These are phyloP conservation scores for Myzus persicae DNA, from an alignment of 1,140 invertebrate species.

Conservation along the genomic window DNA sequence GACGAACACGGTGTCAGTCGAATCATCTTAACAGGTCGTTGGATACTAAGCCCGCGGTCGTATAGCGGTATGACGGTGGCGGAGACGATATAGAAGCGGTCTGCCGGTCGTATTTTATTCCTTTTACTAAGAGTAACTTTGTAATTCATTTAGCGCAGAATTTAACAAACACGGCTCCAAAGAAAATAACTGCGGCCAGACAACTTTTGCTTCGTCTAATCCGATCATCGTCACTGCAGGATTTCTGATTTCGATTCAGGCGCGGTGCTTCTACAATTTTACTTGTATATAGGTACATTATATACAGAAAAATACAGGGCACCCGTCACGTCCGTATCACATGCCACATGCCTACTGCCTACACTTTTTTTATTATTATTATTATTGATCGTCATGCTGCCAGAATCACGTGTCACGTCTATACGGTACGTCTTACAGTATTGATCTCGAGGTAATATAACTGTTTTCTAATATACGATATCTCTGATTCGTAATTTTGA, in stretches of 20 bases:
- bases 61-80: neutral
- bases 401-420: neutral
- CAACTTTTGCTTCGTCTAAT: neutral
- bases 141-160: conserved; percentile 1
- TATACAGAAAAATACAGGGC: neutral
- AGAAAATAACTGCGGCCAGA: neutral
- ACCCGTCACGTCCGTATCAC: neutral
- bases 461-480: neutral
- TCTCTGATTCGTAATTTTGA: neutral
- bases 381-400: neutral
- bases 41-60: neutral
- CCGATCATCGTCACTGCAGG: neutral
- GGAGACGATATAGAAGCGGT: neutral
- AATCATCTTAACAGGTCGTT: neutral
- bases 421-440: neutral
- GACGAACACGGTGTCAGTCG: neutral
- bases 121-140: neutral
- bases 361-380: neutral
- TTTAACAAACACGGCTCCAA: neutral
- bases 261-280: neutral
- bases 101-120: neutral
- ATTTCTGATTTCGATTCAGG: neutral
- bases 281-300: neutral
- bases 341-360: neutral
- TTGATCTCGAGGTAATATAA: neutral